A percentile compares a stretch with the other conserved stretches of the same genome.
These are phyloP conservation scores for Gorsachius magnificus DNA, from an alignment of 2,797 vertebrate species.

Conservation along the genomic window DNA sequence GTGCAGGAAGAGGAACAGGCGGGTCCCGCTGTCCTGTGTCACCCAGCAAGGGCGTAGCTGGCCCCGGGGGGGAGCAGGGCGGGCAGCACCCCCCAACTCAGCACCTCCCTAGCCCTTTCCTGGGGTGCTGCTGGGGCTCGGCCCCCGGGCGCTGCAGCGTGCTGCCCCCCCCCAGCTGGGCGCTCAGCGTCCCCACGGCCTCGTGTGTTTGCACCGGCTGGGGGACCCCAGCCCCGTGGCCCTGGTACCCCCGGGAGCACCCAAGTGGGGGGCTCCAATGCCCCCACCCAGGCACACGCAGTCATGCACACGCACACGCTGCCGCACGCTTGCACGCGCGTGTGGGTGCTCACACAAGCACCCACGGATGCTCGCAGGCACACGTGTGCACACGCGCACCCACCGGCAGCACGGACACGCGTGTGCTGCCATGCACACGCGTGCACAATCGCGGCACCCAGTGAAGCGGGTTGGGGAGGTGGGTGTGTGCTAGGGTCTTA, in stretches of 20 bases:
- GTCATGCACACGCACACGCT: neutral
- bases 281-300: neutral
- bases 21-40: neutral
- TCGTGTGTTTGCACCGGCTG: neutral
- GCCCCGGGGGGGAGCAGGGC: neutral
- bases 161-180: neutral
- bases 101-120: neutral
- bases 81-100: neutral
- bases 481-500: no score
- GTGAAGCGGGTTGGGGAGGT: neutral
- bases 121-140: neutral
- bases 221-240: neutral
- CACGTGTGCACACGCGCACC: rapidly evolving
- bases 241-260: neutral
- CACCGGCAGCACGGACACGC: neutral
- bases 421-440: neutral
- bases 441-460: neutral
- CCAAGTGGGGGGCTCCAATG: neutral
- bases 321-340: neutral
- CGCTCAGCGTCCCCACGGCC: neutral
- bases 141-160: neutral
- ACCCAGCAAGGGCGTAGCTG: neutral
- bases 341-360: neutral
- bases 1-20: constrained; percentile 50
- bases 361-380: rapidly evolving